Conservation (phyloP, 1,140 invertebrate species). For the Cecropterus lyciades region DNA sequence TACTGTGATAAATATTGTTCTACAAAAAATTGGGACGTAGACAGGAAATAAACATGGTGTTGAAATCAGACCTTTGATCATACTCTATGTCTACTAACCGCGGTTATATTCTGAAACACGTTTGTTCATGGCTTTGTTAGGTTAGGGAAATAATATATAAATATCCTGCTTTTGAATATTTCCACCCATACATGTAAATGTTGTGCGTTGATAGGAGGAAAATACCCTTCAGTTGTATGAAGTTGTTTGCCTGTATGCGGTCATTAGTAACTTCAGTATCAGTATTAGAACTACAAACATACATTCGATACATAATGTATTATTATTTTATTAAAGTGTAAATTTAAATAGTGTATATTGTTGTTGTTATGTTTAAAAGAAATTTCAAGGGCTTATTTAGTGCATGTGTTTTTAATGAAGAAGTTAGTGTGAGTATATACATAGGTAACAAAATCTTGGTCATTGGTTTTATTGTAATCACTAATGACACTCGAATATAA, state of each 20-base stretch:
- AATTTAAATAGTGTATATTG: too few species aligned
- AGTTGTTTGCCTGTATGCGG: conserved; percentile 4
- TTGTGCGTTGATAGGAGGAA: not conserved
- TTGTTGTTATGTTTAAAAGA: conserved; percentile 17
- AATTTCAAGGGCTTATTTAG: conserved; percentile 11
- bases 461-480: too few species aligned
- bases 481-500: too few species aligned
- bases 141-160: conserved; percentile 10
- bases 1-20: too few species aligned
- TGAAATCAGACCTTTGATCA: not conserved
- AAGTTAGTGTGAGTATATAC: conserved; percentile 10
- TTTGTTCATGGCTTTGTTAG: not conserved
- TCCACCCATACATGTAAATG: conserved; percentile 4
- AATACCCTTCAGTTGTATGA: not conserved
- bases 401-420: not conserved
- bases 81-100: not conserved
- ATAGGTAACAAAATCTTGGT: too few species aligned
- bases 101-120: conserved; percentile 11
- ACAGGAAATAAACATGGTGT: conserved; percentile 2
- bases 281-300: not conserved
- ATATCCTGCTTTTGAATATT: not conserved
- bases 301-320: not conserved
- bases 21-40: not conserved
- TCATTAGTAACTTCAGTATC: not conserved
- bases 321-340: too few species aligned